Evolutionary conservation across 2,113 vertebrate species (phyloP), one percentile per base, ranked within the genome.

Genomic region (Alethe diademata): DNA sequence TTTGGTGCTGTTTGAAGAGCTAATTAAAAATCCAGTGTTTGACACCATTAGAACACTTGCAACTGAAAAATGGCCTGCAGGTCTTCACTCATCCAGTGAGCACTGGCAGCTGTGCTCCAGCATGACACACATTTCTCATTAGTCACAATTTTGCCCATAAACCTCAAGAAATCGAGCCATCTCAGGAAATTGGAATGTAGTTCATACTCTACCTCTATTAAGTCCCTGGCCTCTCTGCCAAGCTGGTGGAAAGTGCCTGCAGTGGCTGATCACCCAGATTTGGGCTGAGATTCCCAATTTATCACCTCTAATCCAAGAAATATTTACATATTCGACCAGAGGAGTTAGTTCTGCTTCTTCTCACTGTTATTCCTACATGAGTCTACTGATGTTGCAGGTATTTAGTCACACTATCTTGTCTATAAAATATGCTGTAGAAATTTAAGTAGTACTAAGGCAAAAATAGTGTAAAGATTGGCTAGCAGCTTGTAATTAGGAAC

Each of bases 401-500:
- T 86, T 91, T 91, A 93, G 75, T 80, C 71, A 79, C 53, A 79
- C 67, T 48, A 78, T 89, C 86, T 58, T 69, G 57, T 82, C 88
- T 93, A 50, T 75, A 78, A 92, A 93, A 84, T 75, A 92, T 81
- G 74, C 79, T 75, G 86, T 53, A 93, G 90, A 91, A 96, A 97
- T 97, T 96, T 95, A 94, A 95, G 65, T 78, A 82, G 73, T 69
- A 75, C 33, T 92, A 61, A 92, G 82, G 85, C 87, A 97, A 97
- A 97, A 96, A 92, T 69, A 90, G 87, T 29, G 29, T 86, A 78
- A 95, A 95, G 94, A 90, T 74, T 72, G 80, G 90, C 94, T 96
- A 93, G 94, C 90, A 95, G 78, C 90, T 97, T 95, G 90, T 93
- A 97, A 97, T 89, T 93, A 95, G 23, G 78, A 93, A 94, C 83